These are phyloP conservation scores for Serripes groenlandicus DNA, from an alignment of 2,888 invertebrate species.

Conservation along the genomic window DNA sequence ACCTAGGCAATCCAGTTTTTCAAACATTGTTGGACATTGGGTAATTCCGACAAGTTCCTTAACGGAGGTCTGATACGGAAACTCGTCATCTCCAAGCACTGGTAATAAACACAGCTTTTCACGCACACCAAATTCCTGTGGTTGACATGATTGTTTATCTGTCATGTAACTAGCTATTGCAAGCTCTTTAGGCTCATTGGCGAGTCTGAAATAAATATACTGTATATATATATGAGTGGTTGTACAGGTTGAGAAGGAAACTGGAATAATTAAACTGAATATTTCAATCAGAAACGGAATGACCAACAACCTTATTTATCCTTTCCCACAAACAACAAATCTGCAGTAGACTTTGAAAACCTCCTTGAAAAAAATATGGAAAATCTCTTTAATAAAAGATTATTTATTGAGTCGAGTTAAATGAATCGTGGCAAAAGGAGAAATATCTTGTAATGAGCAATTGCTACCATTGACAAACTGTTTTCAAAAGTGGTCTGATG, in stretches of 20 bases:
- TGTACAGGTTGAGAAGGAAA: too few relatives aligned
- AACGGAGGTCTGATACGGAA: conserved; percentile 80
- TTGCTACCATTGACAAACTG: too few relatives aligned
- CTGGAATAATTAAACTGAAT: too few relatives aligned
- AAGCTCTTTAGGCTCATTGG: conserved; percentile 78
- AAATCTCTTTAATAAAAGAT: too few relatives aligned
- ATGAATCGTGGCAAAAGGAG: not conserved
- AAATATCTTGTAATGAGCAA: not conserved
- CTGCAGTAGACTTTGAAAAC: too few relatives aligned
- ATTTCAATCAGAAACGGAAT: too few relatives aligned
- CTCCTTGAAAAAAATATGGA: too few relatives aligned
- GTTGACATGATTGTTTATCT: conserved; percentile 58
- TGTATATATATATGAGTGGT: too few relatives aligned
- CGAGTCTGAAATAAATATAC: conserved; percentile 70
- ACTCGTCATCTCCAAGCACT: conserved; percentile 14
- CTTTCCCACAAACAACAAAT: too few relatives aligned
- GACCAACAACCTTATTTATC: too few relatives aligned
- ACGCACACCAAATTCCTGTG: conserved; percentile 74
- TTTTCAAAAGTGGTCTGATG: too few relatives aligned
- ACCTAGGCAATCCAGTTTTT: conserved; percentile 84
- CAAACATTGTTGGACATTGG: conserved; percentile 77
- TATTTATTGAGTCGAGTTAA: too few relatives aligned
- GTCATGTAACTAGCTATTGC: conserved; percentile 80
- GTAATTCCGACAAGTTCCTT: conserved; percentile 72
- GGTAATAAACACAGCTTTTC: conserved; percentile 73